Evolutionary conservation across 2,113 vertebrate species (phyloP), one percentile per base, ranked within the genome.

Genomic region (Todiramphus saurophagus): DNA sequence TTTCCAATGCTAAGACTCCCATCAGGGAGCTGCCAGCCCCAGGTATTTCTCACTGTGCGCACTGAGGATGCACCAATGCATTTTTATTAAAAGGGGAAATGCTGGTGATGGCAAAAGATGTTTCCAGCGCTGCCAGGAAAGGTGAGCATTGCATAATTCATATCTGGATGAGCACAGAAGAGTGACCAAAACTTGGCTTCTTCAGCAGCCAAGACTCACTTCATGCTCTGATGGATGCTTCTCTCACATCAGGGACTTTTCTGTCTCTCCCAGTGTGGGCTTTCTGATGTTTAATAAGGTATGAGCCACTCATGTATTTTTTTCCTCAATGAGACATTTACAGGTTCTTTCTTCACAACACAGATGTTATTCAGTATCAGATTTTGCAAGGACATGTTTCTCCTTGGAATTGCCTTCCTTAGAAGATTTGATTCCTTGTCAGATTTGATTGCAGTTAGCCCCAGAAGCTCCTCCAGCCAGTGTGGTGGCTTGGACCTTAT

Each of bases 221-320:
- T 39, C 60, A 13, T 16, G 39, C 46, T 60, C 39, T 56, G 48
- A 77, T 25, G 56, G 55, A 68, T 78, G 37, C 25, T 72, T 10
- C 83, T 86, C 37, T 87, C 72, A 53, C 55, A 12, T 53, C 19
- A 74, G 33, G 60, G 66, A 53, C 41, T 73, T 89, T 11, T 27
- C 4, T 4, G 9, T 55, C 68, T 70, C n/a, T 37, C 55, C 80
- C 0, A 0, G 5, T 16, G 37, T 37, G 50, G 13, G 18, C 33
- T 77, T 86, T 79, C 15, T 63, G 76, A n/a, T 59, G 50, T 74
- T 93, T 70, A 55, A 59, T 50, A 55, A 83, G 9, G 24, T 58
- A 50, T 30, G 63, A 94, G 37, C 35, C 37, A 31, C 53, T 72
- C 2, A 1, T 19, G 53, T 12, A 8, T 5, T 11, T 39, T 72